phyloP scores from a whole-genome alignment of 2,113 vertebrate genomes.

The Epinephelus lanceolatus region DNA sequence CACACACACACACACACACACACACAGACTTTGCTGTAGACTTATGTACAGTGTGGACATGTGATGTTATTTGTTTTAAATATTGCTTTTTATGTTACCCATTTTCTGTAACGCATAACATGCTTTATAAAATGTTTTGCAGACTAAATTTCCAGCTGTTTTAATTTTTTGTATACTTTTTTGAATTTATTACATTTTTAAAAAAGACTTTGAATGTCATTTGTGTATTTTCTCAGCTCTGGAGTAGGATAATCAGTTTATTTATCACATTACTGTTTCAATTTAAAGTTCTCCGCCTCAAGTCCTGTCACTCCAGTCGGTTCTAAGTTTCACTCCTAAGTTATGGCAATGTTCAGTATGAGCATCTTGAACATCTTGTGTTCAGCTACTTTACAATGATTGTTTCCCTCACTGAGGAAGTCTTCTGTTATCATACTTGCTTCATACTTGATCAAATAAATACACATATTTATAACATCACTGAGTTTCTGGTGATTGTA shows the following conservation, averaged over 20 bases:
- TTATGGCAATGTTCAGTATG: conserved; percentile 17
- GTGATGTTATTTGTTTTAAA: conserved; percentile 69
- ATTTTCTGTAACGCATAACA: conserved; percentile 61
- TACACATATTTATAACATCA: conserved; percentile 65
- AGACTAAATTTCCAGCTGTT: conserved; percentile 62
- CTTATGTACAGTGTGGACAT: conserved; percentile 66
- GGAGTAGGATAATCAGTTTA: conserved; percentile 51
- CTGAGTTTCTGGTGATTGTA: neutral
- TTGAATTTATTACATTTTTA: conserved; percentile 66
- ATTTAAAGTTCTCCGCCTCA: conserved; percentile 16
- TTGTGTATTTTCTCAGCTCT: conserved; percentile 64
- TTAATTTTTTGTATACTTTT: conserved; percentile 57
- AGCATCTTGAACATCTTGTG: neutral
- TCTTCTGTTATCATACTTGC: conserved; percentile 55
- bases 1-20: conserved; percentile 12
- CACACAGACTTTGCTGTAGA: conserved; percentile 53
- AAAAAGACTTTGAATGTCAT: conserved; percentile 66
- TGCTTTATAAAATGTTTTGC: conserved; percentile 55
- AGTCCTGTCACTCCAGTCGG: conserved; percentile 41
- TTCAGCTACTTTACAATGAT: conserved; percentile 28
- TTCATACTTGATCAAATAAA: conserved; percentile 72
- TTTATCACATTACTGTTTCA: conserved; percentile 53
- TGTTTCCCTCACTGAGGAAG: conserved; percentile 43
- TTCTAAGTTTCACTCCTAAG: conserved; percentile 41
- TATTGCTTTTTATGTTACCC: conserved; percentile 68